phyloP scores from a whole-genome alignment of 2,888 invertebrate genomes.

The Saturnia pavonia region DNA sequence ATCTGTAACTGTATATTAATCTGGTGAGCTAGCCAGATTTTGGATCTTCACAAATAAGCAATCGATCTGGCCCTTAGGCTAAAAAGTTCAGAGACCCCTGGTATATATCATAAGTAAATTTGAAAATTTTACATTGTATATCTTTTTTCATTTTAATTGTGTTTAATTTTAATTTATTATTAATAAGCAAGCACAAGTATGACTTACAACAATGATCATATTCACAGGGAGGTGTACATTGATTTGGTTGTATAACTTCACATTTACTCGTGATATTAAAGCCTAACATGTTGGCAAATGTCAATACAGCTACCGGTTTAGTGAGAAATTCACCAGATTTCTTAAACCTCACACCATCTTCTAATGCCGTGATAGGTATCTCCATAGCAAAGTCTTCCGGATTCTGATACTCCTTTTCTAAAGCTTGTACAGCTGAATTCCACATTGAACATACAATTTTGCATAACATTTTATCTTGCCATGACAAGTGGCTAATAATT shows the following conservation, averaged over 20 bases:
- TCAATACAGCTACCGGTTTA: constrained; percentile 62
- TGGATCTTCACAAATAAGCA: too few relatives aligned
- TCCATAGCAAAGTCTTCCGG: constrained; percentile 64
- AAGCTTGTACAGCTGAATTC: constrained; percentile 58
- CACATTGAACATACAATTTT: constrained; percentile 67
- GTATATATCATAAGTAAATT: too few relatives aligned
- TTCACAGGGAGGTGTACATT: constrained; percentile 59
- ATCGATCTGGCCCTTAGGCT: too few relatives aligned
- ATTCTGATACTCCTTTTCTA: constrained; percentile 56
- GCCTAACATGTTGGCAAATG: constrained; percentile 58
- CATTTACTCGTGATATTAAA: constrained; percentile 49
- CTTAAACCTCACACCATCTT: constrained; percentile 47
- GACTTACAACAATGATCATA: constrained; percentile 68
- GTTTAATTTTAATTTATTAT: neutral
- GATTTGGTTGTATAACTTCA: constrained; percentile 46
- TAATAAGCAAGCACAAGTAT: neutral
- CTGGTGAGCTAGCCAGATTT: too few relatives aligned
- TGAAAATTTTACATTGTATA: too few relatives aligned
- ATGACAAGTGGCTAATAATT: constrained; percentile 62
- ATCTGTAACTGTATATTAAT: too few relatives aligned
- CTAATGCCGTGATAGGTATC: constrained; percentile 39
- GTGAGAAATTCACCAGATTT: constrained; percentile 56
- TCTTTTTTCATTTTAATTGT: too few relatives aligned
- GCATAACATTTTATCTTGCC: constrained; percentile 70
- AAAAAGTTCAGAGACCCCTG: too few relatives aligned